These are phyloP conservation scores for Chionoecetes opilio DNA, from an alignment of 1,140 invertebrate genomes.

Conservation along the genomic window DNA sequence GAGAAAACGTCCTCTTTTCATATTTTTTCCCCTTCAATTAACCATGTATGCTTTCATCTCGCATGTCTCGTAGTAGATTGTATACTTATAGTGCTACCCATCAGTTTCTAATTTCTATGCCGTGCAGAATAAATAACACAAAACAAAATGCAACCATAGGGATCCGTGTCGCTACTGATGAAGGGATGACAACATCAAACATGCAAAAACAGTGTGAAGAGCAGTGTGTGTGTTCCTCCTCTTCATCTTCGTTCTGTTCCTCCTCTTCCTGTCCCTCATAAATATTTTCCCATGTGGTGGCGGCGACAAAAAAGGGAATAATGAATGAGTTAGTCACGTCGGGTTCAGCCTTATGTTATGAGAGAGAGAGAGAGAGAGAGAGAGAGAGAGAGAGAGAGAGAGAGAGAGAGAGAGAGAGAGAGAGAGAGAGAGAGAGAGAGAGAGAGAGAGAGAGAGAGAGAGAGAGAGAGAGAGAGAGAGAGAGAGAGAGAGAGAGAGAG, in stretches of 20 bases:
- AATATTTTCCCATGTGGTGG: constrained; percentile 7
- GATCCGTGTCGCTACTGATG: no score
- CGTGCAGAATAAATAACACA: no score
- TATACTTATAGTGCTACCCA: no score
- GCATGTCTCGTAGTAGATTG: no score
- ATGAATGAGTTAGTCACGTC: background rate
- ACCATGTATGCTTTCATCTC: no score
- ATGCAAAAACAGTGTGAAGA: no score
- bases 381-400: constrained; percentile 50
- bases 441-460: background rate
- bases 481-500: constrained; percentile 17
- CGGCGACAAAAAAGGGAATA: background rate
- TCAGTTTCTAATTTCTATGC: no score
- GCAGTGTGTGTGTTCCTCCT: background rate
- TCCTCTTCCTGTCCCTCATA: background rate
- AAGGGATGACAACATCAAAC: no score
- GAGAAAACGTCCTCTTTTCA: no score
- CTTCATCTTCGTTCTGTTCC: background rate
- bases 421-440: constrained; percentile 13
- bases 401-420: constrained; percentile 58
- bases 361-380: background rate
- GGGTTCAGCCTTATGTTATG: background rate
- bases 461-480: constrained; percentile 28
- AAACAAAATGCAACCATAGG: no score
- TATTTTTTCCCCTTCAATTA: no score